These are phyloP conservation scores for Aporophyla nigra DNA, from an alignment of 2,888 invertebrate genomes.

Conservation along the genomic window DNA sequence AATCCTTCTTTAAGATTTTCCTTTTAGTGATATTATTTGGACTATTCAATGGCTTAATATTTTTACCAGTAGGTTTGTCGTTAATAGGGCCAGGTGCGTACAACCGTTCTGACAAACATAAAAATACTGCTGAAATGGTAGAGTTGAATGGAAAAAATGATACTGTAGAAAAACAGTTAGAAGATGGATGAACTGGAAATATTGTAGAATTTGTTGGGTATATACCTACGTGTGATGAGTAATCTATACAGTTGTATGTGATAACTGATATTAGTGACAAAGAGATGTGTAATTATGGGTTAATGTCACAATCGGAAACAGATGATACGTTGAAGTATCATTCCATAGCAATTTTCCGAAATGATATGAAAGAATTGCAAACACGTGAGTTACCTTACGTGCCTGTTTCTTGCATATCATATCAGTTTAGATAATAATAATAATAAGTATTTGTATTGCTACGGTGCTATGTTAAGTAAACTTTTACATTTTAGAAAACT, in stretches of 20 bases:
- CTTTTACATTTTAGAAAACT: slow-evolving; percentile 23
- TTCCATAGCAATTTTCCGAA: slow-evolving; percentile 4
- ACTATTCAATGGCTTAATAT: slow-evolving; percentile 94
- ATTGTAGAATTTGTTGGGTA: slow-evolving; percentile 25
- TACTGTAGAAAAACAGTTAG: slow-evolving; percentile 67
- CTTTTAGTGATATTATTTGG: slow-evolving; percentile 94
- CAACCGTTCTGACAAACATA: slow-evolving; percentile 69
- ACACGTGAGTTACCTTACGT: neutral
- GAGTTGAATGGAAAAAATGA: slow-evolving; percentile 82
- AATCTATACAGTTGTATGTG: slow-evolving; percentile 31
- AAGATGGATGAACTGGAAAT: slow-evolving; percentile 59
- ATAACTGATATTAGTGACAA: slow-evolving; percentile 37
- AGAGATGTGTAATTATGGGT: slow-evolving; percentile 16
- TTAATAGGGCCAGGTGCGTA: slow-evolving; percentile 93
- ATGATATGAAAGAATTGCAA: neutral
- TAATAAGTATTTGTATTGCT: slow-evolving; percentile 22
- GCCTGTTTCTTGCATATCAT: slow-evolving; percentile 22
- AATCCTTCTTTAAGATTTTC: slow-evolving; percentile 94
- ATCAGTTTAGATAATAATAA: neutral
- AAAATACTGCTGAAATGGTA: slow-evolving; percentile 75
- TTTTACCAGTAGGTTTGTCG: slow-evolving; percentile 94
- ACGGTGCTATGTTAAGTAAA: slow-evolving; percentile 19
- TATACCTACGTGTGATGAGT: slow-evolving; percentile 39
- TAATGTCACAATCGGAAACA: slow-evolving; percentile 17
- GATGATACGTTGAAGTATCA: slow-evolving; percentile 47